Percentiles rank a stretch among this genome's conserved stretches.
Conservation (phyloP, 1,140 invertebrate species). For the Oppia nitens region DNA sequence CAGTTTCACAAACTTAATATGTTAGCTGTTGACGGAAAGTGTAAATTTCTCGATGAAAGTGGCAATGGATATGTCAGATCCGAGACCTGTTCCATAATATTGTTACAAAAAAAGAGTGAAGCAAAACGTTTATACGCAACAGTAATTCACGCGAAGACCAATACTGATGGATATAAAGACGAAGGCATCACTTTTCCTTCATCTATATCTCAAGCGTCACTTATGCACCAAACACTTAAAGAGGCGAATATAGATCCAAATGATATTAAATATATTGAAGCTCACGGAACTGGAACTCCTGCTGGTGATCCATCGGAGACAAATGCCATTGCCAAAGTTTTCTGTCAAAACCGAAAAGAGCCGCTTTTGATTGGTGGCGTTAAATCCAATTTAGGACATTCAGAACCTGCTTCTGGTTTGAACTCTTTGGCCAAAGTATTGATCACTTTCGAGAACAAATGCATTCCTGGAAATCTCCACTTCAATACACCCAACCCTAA, state of each 20-base stretch:
- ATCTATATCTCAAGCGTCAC: constrained; percentile 23
- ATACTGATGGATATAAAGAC: constrained; percentile 40
- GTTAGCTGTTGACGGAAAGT: constrained; percentile 70
- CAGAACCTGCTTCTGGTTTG: constrained; percentile 74
- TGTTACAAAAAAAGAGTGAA: constrained; percentile 32
- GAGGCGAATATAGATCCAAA: constrained; percentile 27
- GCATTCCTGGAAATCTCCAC: constrained; percentile 83
- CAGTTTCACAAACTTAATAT: constrained; percentile 82
- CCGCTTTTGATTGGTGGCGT: constrained; percentile 83
- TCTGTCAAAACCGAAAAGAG: constrained; percentile 49
- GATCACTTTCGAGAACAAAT: constrained; percentile 67
- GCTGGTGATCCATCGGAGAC: constrained; percentile 89
- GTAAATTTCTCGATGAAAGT: constrained; percentile 78
- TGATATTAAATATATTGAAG: constrained; percentile 29
- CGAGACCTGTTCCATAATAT: constrained; percentile 36
- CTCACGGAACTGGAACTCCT: constrained; percentile 40
- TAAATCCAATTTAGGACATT: constrained; percentile 96
- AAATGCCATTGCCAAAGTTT: constrained; percentile 75
- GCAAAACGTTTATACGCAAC: constrained; percentile 68
- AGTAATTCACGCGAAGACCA: constrained; percentile 42
- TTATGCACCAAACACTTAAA: constrained; percentile 27
- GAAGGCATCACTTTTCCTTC: constrained; percentile 28
- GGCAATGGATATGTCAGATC: constrained; percentile 72
- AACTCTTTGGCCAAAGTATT: constrained; percentile 74
- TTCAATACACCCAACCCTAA: constrained; percentile 68